Evolutionary conservation across 2,888 invertebrate species (phyloP).

Genomic region (Rotaria sp.): DNA sequence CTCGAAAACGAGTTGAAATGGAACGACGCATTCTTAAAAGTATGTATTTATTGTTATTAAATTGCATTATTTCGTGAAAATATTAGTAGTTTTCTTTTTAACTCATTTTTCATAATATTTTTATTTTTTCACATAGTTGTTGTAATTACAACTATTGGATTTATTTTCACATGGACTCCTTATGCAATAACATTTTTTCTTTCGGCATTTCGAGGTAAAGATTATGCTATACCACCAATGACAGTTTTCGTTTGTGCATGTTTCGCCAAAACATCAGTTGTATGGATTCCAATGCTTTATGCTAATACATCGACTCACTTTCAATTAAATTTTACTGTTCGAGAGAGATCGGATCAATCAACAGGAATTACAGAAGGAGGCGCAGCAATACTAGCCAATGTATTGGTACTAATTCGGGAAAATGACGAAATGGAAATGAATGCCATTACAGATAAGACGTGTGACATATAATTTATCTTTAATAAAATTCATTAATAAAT

Average conservation of each 20-base stretch:
- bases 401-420: too few relatives aligned
- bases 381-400: too few relatives aligned
- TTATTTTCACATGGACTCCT: too few relatives aligned
- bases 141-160: neutral
- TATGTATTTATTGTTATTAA: too few relatives aligned
- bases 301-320: neutral
- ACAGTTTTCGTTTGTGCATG: neutral
- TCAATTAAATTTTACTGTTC: too few relatives aligned
- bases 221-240: neutral
- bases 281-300: neutral
- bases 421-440: too few relatives aligned
- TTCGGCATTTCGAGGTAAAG: neutral
- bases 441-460: too few relatives aligned
- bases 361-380: too few relatives aligned
- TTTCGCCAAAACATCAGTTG: neutral
- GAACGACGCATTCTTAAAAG: neutral
- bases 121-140: neutral
- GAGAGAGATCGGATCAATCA: too few relatives aligned
- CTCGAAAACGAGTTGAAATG: slow-evolving; percentile 8
- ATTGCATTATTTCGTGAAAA: too few relatives aligned
- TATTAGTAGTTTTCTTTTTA: neutral
- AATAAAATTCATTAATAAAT: too few relatives aligned
- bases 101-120: neutral
- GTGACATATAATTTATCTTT: too few relatives aligned
- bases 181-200: neutral